Conservation (phyloP, 2,888 invertebrate species). For the Hoplodrina ambigua region DNA sequence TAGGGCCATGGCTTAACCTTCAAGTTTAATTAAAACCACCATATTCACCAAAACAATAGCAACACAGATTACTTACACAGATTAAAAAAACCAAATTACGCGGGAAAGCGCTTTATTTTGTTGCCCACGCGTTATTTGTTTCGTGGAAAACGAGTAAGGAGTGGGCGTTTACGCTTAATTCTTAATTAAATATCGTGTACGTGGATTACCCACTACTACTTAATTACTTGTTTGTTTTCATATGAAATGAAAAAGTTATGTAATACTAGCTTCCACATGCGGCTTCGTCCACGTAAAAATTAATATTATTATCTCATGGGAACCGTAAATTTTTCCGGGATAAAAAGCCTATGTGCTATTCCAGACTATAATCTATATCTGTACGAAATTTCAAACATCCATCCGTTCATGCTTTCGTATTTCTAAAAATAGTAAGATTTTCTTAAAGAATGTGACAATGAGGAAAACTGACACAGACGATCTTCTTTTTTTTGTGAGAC, state of each 20-base stretch:
- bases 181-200: slow-evolving; percentile 22
- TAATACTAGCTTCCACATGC: too few species aligned
- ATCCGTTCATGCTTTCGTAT: too few species aligned
- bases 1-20: not conserved
- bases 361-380: too few species aligned
- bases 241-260: slow-evolving; percentile 32
- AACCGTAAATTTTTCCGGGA: too few species aligned
- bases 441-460: not conserved
- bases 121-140: not conserved
- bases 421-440: not conserved
- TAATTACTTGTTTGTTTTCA: slow-evolving; percentile 37
- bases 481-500: not conserved
- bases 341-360: too few species aligned
- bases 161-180: slow-evolving; percentile 53
- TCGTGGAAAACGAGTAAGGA: slow-evolving; percentile 18
- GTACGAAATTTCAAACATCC: too few species aligned
- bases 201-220: slow-evolving; percentile 31
- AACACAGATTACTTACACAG: slow-evolving; percentile 15
- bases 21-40: slow-evolving; percentile 2
- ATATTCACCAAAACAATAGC: slow-evolving; percentile 19
- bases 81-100: slow-evolving; percentile 32
- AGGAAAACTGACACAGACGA: slow-evolving; percentile 7
- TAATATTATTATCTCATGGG: too few species aligned
- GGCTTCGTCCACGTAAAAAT: too few species aligned
- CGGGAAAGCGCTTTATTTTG: slow-evolving; percentile 43